A percentile compares a stretch with the other conserved stretches of the same genome.
Evolutionary conservation across 2,797 vertebrate species (phyloP).

Genomic region (Sebastes umbrosus): DNA sequence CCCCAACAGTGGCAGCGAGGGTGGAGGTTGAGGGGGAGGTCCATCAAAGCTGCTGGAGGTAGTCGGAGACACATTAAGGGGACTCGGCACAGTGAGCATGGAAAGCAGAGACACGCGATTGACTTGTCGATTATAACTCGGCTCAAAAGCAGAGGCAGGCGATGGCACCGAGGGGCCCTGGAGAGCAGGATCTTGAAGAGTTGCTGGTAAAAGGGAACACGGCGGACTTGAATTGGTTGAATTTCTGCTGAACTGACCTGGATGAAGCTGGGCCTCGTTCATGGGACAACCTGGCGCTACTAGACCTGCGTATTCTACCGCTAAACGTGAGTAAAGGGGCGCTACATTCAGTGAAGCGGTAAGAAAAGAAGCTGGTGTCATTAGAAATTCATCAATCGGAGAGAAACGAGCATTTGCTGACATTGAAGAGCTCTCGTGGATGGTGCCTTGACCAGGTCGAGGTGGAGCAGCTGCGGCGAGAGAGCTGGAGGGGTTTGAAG

Average conservation of each 20-base stretch:
- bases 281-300: not conserved
- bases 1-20: not conserved
- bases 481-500: not conserved
- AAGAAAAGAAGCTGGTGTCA: not conserved
- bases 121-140: not conserved
- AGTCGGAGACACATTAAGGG: conserved; percentile 2
- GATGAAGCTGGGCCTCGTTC: not conserved
- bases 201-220: not conserved
- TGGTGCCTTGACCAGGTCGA: not conserved
- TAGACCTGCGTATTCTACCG: not conserved
- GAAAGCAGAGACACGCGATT: conserved; percentile 25
- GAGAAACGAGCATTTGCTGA: not conserved
- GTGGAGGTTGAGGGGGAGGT: not conserved
- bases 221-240: not conserved
- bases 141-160: not conserved
- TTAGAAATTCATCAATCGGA: not conserved
- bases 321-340: not conserved
- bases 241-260: not conserved
- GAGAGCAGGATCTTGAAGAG: not conserved
- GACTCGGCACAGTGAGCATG: conserved; percentile 51
- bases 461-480: not conserved
- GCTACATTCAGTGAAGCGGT: not conserved
- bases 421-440: not conserved
- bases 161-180: not conserved
- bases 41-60: conserved; percentile 8